Conservation (phyloP, 2,888 invertebrate genomes). For the Plebejus anna region DNA sequence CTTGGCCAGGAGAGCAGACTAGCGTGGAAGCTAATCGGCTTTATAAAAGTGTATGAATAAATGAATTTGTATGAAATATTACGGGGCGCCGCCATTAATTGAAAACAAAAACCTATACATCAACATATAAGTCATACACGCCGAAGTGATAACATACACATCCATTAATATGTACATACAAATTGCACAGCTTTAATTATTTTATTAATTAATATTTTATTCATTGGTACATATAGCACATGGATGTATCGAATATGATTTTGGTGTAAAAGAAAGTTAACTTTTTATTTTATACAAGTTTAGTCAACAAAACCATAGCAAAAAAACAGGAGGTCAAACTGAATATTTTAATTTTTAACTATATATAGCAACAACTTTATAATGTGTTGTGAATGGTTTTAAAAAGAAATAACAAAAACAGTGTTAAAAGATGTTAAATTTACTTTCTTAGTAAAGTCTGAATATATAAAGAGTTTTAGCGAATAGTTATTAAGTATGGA, state of each 20-base stretch:
- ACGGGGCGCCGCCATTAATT: not conserved
- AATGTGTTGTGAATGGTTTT: no score
- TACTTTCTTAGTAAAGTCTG: no score
- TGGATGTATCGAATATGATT: not conserved
- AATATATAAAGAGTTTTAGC: no score
- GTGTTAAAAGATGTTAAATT: no score
- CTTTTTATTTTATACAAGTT: no score
- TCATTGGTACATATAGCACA: not conserved
- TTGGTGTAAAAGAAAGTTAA: not conserved
- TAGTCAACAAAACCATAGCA: no score
- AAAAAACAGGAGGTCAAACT: no score
- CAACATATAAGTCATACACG: not conserved
- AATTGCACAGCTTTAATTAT: slow-evolving; percentile 2
- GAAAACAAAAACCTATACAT: not conserved
- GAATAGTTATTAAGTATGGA: no score
- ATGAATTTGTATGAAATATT: not conserved
- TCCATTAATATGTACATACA: slow-evolving; percentile 5
- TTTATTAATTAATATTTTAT: not conserved
- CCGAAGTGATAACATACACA: not conserved
- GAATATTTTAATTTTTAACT: no score
- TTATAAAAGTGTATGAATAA: slow-evolving; percentile 8
- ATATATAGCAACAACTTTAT: no score
- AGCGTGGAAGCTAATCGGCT: not conserved
- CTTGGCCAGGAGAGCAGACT: not conserved
- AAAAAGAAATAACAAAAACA: no score